Conservation (phyloP, 2,113 vertebrate genomes). For the Girardinichthys multiradiatus region DNA sequence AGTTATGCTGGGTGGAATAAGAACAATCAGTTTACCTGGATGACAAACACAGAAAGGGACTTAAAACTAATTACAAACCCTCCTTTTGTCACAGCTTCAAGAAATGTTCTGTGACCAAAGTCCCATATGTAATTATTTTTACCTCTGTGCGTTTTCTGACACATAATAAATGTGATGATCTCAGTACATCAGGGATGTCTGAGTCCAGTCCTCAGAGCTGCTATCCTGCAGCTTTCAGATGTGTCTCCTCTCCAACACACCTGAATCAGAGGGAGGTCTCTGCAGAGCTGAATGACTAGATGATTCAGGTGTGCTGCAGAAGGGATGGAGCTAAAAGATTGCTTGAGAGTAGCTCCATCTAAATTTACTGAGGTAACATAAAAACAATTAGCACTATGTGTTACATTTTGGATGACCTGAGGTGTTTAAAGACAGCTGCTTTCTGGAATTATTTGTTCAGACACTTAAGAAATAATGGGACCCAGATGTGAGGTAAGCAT, state of each 20-base stretch:
- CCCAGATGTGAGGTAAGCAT: not conserved
- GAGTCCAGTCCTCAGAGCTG: not conserved
- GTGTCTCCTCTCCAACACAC: not conserved
- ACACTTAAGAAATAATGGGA: not conserved
- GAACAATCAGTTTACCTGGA: not conserved
- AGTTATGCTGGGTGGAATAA: not conserved
- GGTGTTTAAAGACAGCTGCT: too few relatives aligned
- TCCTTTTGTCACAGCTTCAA: not conserved
- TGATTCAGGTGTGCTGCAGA: too few relatives aligned
- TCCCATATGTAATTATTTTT: not conserved
- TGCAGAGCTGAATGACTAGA: too few relatives aligned
- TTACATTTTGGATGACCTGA: too few relatives aligned
- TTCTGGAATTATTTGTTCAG: not conserved
- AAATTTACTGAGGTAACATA: too few relatives aligned
- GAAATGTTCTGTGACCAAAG: not conserved
- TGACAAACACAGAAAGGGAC: not conserved
- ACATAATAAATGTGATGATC: too few relatives aligned
- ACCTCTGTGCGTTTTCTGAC: not conserved
- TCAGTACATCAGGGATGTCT: too few relatives aligned
- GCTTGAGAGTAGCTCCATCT: too few relatives aligned
- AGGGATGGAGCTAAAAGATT: too few relatives aligned
- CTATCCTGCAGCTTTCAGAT: not conserved
- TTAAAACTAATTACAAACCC: not conserved
- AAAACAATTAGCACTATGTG: too few relatives aligned
- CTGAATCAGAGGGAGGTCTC: not conserved